phyloP scores from a whole-genome alignment of 2,113 vertebrate species.

The Saguinus imperator region DNA sequence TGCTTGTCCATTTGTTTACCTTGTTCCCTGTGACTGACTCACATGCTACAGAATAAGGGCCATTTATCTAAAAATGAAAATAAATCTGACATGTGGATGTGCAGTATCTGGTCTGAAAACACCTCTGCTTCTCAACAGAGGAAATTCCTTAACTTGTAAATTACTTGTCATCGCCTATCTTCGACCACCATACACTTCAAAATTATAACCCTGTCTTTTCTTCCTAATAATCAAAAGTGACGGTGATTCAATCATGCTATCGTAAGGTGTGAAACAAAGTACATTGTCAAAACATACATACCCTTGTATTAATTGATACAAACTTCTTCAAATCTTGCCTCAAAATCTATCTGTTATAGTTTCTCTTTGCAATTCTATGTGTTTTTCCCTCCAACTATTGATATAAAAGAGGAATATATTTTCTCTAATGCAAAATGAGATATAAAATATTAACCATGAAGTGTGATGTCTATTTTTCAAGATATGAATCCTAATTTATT shows the following conservation, averaged over 20 bases:
- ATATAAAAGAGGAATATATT: not conserved
- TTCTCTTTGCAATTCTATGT: not conserved
- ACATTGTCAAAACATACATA: not conserved
- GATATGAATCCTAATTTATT: not conserved
- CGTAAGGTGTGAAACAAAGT: not conserved
- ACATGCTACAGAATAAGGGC: not conserved
- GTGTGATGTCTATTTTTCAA: not conserved
- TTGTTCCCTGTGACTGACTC: not conserved
- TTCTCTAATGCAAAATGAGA: not conserved
- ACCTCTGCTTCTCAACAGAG: not conserved
- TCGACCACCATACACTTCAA: not conserved
- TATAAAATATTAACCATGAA: not conserved
- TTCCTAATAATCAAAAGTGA: not conserved
- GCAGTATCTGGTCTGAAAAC: not conserved
- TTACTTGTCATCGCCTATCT: no score
- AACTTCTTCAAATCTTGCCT: not conserved
- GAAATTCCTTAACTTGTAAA: not conserved
- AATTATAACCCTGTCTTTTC: not conserved
- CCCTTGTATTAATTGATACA: not conserved
- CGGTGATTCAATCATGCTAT: not conserved
- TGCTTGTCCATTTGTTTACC: not conserved
- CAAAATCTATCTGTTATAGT: not conserved
- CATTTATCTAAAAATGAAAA: not conserved
- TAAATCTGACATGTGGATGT: not conserved
- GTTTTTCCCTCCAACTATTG: not conserved